Conservation (phyloP, 2,797 vertebrate species). For the Phalloptychus januarius region DNA sequence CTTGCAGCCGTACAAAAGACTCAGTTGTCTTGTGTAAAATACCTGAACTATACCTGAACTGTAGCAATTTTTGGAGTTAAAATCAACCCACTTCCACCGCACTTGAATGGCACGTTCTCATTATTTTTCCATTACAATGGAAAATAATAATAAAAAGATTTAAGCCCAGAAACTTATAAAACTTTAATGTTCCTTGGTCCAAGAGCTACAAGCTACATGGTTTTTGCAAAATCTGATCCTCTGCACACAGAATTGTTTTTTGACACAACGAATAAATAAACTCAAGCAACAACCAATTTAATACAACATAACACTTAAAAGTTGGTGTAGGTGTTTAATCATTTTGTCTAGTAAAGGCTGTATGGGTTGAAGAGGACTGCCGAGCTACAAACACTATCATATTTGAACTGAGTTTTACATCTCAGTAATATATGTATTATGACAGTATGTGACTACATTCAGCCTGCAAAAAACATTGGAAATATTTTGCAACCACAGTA, state of each 20-base stretch:
- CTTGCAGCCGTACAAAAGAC: background rate
- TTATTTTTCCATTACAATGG: background rate
- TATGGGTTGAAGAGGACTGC: background rate
- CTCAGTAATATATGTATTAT: background rate
- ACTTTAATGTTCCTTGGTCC: background rate
- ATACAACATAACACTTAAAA: background rate
- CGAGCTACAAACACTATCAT: background rate
- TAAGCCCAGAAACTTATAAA: background rate
- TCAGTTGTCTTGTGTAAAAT: background rate
- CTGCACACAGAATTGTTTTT: background rate
- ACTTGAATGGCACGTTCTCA: background rate
- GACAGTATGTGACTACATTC: background rate
- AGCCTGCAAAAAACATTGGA: background rate
- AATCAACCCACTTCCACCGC: background rate
- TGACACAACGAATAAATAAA: background rate
- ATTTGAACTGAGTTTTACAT: background rate
- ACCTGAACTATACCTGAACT: background rate
- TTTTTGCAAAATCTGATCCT: background rate
- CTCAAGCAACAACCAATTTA: background rate
- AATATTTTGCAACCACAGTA: background rate
- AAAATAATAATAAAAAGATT: background rate
- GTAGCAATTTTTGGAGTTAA: background rate
- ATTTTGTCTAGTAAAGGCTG: background rate
- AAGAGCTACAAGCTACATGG: background rate
- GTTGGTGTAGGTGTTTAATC: background rate